Base-by-base conservation (phyloP, 2,113 vertebrate species). In the Clinocottus analis region DNA sequence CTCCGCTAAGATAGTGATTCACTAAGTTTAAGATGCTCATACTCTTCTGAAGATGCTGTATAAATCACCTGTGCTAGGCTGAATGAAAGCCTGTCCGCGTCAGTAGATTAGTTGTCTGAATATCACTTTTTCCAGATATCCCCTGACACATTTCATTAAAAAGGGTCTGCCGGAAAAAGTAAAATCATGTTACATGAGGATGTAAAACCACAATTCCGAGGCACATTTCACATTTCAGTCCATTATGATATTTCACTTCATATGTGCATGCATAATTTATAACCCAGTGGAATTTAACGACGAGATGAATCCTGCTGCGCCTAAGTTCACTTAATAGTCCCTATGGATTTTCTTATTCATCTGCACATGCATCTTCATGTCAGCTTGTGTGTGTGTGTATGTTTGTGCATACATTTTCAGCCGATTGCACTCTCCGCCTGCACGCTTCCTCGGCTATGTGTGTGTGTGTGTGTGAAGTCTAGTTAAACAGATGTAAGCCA, bases 221-320 rank as follows among this genome's bases (percentile, higher is more conserved):
- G 4, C n/a, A 49, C 11, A 64, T 59, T 79, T 64, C 51, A 43
- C 58, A 81, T 66, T 41, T 16, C 53, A 60, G 62, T 33, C 51
- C 43, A 53, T 83, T 65, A 72, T 67, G 9, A 67, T 65, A 65
- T 85, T 51, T 75, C 41, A 78, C 66, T 49, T 35, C 14, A 61
- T 67, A 80, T 75, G 58, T 37, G 5, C 45, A 74, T 86, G 43
- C 29, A 82, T 81, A 65, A 90, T 92, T 83, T 47, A 90, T 79
- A 61, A 68, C 64, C 64, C 74, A 60, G 29, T 71, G 59, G 64
- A 66, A 67, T 87, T 78, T 79, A 88, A 74, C 80, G 63, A 61
- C 43, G 84, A 47, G 37, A 85, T 61, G 75, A 85, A 74, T 77
- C 73, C 59, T 63, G 63, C 70, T 60, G n/a, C 16, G 67, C 53